Conservation (phyloP, 2,888 invertebrate species). For the Orthosia gracilis region DNA sequence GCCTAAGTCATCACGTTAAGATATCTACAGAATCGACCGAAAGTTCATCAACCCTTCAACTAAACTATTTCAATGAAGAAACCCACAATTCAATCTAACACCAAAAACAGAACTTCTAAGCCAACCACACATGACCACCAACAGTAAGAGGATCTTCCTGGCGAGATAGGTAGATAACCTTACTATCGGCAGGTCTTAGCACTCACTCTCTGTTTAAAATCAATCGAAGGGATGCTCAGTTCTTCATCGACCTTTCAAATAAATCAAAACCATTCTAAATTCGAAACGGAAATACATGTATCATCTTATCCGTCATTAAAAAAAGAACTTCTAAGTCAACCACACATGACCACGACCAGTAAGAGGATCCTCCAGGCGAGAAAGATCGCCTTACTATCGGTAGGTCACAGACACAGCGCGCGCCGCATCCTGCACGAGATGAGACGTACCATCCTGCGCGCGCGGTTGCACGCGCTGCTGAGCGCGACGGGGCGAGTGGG, state of each 20-base stretch:
- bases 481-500: conserved; percentile 83
- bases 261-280: no score
- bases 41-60: no score
- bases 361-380: conserved; percentile 78
- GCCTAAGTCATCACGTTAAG: no score
- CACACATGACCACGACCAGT: conserved; percentile 73
- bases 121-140: conserved; percentile 63
- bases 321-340: conserved; percentile 52
- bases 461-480: conserved; percentile 90
- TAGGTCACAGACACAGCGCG: conserved; percentile 70
- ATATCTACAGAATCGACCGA: no score
- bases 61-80: not conserved
- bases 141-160: conserved; percentile 79
- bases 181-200: conserved; percentile 67
- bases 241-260: not conserved
- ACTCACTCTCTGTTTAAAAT: no score
- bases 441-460: conserved; percentile 90
- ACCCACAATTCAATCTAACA: conserved; percentile 32
- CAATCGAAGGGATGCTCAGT: not conserved
- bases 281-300: not conserved
- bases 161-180: conserved; percentile 67
- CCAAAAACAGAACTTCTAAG: conserved; percentile 60
- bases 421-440: conserved; percentile 90
- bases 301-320: conserved; percentile 20
- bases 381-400: conserved; percentile 69